phyloP scores from a whole-genome alignment of 2,797 vertebrate species.

The Myotis pilosus region DNA sequence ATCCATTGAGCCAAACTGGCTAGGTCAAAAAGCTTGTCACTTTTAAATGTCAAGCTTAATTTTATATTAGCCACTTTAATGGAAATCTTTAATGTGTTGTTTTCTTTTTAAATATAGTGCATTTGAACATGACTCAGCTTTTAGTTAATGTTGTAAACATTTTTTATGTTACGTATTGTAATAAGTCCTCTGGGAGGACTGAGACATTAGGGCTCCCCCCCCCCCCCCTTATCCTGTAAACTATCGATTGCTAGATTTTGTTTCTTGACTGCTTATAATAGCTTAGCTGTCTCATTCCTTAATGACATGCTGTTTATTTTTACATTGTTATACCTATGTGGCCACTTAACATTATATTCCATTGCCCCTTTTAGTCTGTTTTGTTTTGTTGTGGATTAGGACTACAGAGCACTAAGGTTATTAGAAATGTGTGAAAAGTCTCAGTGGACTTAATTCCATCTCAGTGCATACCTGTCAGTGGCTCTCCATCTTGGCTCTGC shows the following conservation, averaged over 20 bases:
- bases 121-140: constrained; percentile 31
- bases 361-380: neutral
- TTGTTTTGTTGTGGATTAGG: constrained; percentile 31
- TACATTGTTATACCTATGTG: neutral
- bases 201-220: neutral
- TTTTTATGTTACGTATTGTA: neutral
- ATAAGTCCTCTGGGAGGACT: neutral
- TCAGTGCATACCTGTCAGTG: neutral
- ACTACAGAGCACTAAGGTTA: neutral
- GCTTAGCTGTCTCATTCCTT: neutral
- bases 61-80: constrained; percentile 30
- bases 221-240: neutral
- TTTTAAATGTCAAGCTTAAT: constrained; percentile 45
- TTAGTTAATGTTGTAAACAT: constrained; percentile 7
- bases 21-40: neutral
- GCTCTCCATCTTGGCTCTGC: neutral
- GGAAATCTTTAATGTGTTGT: neutral
- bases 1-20: too few relatives aligned
- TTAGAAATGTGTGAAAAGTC: neutral
- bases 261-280: constrained; percentile 1
- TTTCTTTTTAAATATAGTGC: constrained; percentile 1
- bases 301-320: neutral
- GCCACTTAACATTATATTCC: neutral
- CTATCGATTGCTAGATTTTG: neutral
- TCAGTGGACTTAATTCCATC: neutral